Conservation (phyloP, 2,113 vertebrate species). For the Oreocharis arfaki region DNA sequence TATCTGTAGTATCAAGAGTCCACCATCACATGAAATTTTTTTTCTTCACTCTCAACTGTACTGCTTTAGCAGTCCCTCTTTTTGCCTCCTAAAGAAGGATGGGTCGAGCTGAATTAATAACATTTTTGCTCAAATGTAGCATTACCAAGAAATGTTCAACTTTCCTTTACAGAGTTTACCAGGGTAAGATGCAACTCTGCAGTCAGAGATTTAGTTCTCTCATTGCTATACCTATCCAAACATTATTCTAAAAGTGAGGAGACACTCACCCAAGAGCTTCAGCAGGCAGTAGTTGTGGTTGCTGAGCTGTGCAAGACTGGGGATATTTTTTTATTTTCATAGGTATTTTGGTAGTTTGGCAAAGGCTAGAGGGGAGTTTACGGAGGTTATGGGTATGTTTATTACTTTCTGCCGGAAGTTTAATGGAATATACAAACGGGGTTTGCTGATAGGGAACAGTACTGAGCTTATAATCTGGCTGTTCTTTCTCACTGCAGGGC, state of each 20-base stretch:
- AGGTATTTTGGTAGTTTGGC: background rate
- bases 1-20: background rate
- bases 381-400: background rate
- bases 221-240: background rate
- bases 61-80: background rate
- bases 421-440: background rate
- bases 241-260: background rate
- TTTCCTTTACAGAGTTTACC: background rate
- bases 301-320: background rate
- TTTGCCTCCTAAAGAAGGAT: background rate
- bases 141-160: background rate
- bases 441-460: background rate
- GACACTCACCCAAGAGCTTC: background rate
- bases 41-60: background rate
- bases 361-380: background rate
- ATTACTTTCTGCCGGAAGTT: background rate
- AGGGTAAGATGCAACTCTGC: background rate
- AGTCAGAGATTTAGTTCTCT: background rate
- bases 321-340: background rate
- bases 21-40: background rate
- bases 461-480: background rate
- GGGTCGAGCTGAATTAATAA: background rate
- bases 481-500: background rate
- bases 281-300: background rate
- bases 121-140: background rate